These are phyloP conservation scores for Auanema freiburgensis DNA, from an alignment of 2,888 invertebrate species.

Conservation along the genomic window DNA sequence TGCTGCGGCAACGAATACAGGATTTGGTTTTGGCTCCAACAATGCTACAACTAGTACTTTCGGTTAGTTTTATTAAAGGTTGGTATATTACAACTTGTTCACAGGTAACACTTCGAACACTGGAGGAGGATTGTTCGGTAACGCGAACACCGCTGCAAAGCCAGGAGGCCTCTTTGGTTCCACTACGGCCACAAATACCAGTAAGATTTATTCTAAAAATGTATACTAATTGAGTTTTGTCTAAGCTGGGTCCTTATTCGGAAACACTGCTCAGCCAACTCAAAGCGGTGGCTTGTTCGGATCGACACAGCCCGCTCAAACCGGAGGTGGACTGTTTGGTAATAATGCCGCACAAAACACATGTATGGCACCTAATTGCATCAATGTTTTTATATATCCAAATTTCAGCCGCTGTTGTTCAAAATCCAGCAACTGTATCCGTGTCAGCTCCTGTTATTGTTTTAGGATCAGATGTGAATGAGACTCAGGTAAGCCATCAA, in stretches of 20 bases:
- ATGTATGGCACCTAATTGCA: neutral
- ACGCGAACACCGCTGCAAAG: slow-evolving; percentile 22
- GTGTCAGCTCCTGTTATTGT: slow-evolving; percentile 45
- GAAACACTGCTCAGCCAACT: slow-evolving; percentile 18
- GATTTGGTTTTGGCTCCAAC: slow-evolving; percentile 39
- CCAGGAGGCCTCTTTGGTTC: slow-evolving; percentile 47
- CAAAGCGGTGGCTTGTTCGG: slow-evolving; percentile 28
- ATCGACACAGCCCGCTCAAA: slow-evolving; percentile 10
- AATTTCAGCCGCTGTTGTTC: slow-evolving; percentile 8
- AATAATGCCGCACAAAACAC: neutral
- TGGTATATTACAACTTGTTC: neutral
- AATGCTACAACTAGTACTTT: slow-evolving; percentile 34
- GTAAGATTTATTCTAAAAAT: too few relatives aligned
- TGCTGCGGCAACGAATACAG: slow-evolving; percentile 18
- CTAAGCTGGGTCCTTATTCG: neutral
- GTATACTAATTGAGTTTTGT: too few relatives aligned
- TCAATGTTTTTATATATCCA: too few relatives aligned
- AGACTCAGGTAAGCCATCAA: slow-evolving; percentile 6
- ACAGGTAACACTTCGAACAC: slow-evolving; percentile 25
- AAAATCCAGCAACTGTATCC: slow-evolving; percentile 13
- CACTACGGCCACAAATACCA: slow-evolving; percentile 35
- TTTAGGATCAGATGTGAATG: slow-evolving; percentile 45
- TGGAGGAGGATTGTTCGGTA: slow-evolving; percentile 44
- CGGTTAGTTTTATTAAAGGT: slow-evolving; percentile 64
- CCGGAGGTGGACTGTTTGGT: slow-evolving; percentile 17